Base-by-base conservation (phyloP, 2,797 vertebrate species). In the Enteromius argenteus region DNA sequence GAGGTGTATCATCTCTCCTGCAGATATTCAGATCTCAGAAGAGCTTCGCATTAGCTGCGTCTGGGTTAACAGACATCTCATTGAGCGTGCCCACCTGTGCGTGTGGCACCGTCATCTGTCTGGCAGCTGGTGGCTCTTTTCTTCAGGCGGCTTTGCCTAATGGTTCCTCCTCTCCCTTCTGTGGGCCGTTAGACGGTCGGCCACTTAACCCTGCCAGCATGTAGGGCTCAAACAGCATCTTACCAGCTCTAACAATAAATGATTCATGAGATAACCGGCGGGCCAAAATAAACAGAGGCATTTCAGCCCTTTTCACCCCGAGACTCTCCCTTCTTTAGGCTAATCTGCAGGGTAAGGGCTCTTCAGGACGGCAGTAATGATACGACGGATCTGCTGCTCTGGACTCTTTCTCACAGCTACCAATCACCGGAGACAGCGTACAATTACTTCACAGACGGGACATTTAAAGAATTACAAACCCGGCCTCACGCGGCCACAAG, bases 171-270 rank as follows among this genome's bases (percentile, higher is more conserved):
- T 85, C 37, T 37, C 39, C 30, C 76, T 76, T 69, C 5, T 27
- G 21, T 74, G 74, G 53, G 56, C 53, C 89, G 75, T 58, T 90
- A 91, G 84, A 93, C 87, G 92, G 87, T 89, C 89, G 87, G 93
- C 92, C 95, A 95, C 95, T 95, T 95, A 95, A 95, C 94, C 94
- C 92, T 90, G 84, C 87, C 91, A 92, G 80, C 37, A 53, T 27
- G 66, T 23, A 79, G 86, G 83, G 86, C 90, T 90, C 91, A 90
- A 89, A 67, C 90, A 89, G 87, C 86, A 86, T 92, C 92, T 93
- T 91, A 90, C 94, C 91, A 91, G 90, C 91, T 81, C 77, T 79
- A 76, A 87, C 90, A 81, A 94, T 95, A 86, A 95, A 95, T 94
- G 88, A 94, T 94, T 94, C 90, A 95, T 94, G 87, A 83, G 81